Base-by-base conservation (phyloP, 2,888 invertebrate genomes). In the Rhaphigaster nebulosa region DNA sequence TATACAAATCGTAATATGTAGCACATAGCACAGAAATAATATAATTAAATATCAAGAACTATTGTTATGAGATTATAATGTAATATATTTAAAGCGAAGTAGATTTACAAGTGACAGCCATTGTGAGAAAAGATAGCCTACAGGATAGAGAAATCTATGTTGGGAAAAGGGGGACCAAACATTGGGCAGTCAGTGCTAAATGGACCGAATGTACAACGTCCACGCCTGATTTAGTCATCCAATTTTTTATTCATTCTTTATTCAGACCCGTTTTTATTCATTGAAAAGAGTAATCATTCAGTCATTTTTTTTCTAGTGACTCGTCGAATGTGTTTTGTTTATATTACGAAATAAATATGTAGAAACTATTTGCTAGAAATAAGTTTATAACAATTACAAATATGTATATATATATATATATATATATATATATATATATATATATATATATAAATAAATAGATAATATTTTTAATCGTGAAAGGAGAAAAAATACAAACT, bases 211-310 rank as follows among this genome's bases (percentile, higher is more conserved):
- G 70, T 76, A 76, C 70, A 38, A 76, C 70, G 70, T 76, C 20
- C 70, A 38, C 38, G 70, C 70, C 38, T 76, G 70, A 76, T 76
- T 76, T 76, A 76, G 70, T 76, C 70, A 76, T 76, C 70, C 70
- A 38, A 76, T 38, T 76, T 76, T 76, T 34, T 76, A 76, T 76
- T 76, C 70, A 76, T 38, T 76, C n/a, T 76, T 34, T 76, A 76
- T 76, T 76, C 70, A 34, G 34, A 34, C 3, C 18, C 34, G 29
- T 34, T 70, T 34, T 70, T 76, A 76, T 76, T 38, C 70, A 38
- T 20, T 38, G 38, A 38, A 76, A 34, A 38, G 38, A 38, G 18
- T 38, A 76, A 76, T 76, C 38, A 76, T 38, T 76, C 38, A 34
- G 5, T 34, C 18, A 34, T 38, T 76, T 65, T 76, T 38, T 23